These are phyloP conservation scores for Plectrocnemia conspersa DNA, from an alignment of 1,140 invertebrate species.

Conservation along the genomic window DNA sequence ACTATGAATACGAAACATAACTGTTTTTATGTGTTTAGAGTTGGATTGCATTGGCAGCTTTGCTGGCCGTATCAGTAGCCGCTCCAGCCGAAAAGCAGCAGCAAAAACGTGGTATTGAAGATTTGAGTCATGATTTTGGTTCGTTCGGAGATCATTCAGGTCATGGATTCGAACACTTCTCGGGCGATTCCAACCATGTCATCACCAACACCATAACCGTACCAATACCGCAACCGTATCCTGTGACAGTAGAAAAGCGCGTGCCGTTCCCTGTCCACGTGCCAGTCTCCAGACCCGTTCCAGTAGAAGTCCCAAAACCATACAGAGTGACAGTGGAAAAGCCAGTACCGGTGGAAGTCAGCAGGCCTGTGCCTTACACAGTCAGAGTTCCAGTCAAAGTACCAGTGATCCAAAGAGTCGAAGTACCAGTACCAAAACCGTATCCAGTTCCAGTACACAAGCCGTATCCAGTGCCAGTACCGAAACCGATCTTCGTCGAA, in stretches of 20 bases:
- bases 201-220: conserved; percentile 39
- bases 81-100: conserved; percentile 27
- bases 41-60: conserved; percentile 20
- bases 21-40: conserved; percentile 18
- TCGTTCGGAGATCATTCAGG: conserved; percentile 6
- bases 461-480: conserved; percentile 42
- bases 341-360: conserved; percentile 47
- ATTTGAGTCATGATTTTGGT: conserved; percentile 21
- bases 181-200: conserved; percentile 37
- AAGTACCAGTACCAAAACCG: conserved; percentile 37
- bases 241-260: conserved; percentile 40
- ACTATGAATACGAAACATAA: neutral
- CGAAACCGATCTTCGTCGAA: conserved; percentile 46
- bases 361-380: conserved; percentile 50
- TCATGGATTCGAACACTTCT: too few relatives aligned
- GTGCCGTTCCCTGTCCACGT: conserved; percentile 39
- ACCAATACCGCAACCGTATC: conserved; percentile 42
- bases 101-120: conserved; percentile 33
- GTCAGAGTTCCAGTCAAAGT: conserved; percentile 53
- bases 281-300: conserved; percentile 52
- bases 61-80: conserved; percentile 26
- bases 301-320: conserved; percentile 52
- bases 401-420: conserved; percentile 37
- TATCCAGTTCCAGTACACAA: conserved; percentile 40
- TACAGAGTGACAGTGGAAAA: conserved; percentile 50